Evolutionary conservation across 2,797 vertebrate species (phyloP).

Genomic region (Micrastur ruficollis): DNA sequence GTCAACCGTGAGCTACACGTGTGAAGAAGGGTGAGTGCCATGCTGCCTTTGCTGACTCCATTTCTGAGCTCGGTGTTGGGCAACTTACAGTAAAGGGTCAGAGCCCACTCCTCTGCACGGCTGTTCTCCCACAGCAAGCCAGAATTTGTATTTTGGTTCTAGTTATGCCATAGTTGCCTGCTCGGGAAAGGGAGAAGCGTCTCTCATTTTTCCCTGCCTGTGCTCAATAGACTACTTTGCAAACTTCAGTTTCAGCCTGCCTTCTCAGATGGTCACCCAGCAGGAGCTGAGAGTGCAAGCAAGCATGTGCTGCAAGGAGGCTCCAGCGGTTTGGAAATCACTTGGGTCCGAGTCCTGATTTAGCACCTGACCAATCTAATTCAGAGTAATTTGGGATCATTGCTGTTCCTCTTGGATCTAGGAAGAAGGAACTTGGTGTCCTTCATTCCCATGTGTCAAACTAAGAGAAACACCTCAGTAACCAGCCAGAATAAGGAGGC

Average conservation of each 20-base stretch:
- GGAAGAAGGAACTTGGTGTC: neutral
- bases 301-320: neutral
- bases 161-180: rapidly evolving
- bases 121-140: neutral
- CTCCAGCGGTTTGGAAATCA: neutral
- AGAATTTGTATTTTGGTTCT: neutral
- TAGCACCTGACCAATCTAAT: neutral
- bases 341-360: neutral
- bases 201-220: neutral
- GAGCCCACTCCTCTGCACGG: rapidly evolving
- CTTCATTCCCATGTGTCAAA: neutral
- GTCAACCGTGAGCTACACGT: neutral
- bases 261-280: neutral
- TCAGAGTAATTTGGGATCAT: neutral
- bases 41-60: neutral
- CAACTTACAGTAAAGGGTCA: neutral
- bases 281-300: neutral
- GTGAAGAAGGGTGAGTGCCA: conserved; percentile 36
- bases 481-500: neutral
- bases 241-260: neutral
- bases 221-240: neutral
- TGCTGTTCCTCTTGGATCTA: neutral
- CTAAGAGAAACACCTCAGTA: neutral
- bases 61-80: neutral
- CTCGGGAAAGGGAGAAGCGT: neutral